Conservation (phyloP, 2,888 invertebrate species). For the Lapara coniferarum region DNA sequence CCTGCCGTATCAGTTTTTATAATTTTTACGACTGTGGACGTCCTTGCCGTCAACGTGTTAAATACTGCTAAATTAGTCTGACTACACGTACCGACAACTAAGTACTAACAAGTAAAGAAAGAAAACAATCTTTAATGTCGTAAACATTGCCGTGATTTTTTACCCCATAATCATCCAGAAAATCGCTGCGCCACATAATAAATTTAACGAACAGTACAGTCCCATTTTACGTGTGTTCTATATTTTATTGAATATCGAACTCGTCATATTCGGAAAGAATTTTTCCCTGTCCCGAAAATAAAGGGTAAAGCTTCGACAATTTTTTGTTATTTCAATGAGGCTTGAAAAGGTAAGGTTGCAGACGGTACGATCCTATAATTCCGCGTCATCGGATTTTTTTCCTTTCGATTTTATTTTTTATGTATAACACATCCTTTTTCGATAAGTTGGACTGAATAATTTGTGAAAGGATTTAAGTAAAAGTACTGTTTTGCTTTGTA, state of each 20-base stretch:
- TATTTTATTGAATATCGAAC: slow-evolving; percentile 21
- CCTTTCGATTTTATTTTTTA: slow-evolving; percentile 19
- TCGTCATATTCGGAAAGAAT: slow-evolving; percentile 16
- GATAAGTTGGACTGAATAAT: slow-evolving; percentile 2
- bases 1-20: too few species aligned
- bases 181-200: slow-evolving; percentile 22
- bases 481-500: background rate
- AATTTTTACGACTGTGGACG: too few species aligned
- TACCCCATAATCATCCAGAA: slow-evolving; percentile 16
- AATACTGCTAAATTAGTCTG: too few species aligned
- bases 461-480: slow-evolving; percentile 1
- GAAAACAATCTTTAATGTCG: background rate
- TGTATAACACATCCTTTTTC: slow-evolving; percentile 4
- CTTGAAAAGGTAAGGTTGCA: slow-evolving; percentile 27
- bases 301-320: slow-evolving; percentile 11
- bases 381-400: slow-evolving; percentile 23
- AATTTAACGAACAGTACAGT: slow-evolving; percentile 8
- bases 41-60: too few species aligned
- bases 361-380: slow-evolving; percentile 22
- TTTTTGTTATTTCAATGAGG: slow-evolving; percentile 25
- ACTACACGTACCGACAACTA: background rate
- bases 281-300: slow-evolving; percentile 19
- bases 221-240: slow-evolving; percentile 6
- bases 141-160: background rate
- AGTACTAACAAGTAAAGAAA: background rate